Conservation (phyloP, 1,140 invertebrate species). For the Ladona fulva region DNA sequence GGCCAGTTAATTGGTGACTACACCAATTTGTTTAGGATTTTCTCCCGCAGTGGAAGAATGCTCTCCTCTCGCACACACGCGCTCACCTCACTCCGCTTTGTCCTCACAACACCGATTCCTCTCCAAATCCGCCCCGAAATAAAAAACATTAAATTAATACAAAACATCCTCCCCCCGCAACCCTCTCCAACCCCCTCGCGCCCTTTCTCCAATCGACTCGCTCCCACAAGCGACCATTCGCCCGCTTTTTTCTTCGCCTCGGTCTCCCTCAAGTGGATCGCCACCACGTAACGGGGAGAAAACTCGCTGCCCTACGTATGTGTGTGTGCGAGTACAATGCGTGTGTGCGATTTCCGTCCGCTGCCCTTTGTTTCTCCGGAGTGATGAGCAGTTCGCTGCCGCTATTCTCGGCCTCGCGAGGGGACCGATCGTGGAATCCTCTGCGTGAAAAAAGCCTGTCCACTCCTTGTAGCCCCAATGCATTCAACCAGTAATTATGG, state of each 20-base stretch:
- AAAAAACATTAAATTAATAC: neutral
- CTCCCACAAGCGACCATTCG: neutral
- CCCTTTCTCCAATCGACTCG: neutral
- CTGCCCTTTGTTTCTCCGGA: neutral
- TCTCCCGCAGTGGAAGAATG: neutral
- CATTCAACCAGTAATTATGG: neutral
- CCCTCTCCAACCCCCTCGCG: neutral
- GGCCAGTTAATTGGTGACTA: slow-evolving; percentile 1
- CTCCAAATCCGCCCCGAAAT: neutral
- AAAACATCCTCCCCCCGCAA: neutral
- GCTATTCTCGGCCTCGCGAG: neutral
- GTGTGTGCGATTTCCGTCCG: neutral
- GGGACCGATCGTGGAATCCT: neutral
- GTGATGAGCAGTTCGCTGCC: neutral
- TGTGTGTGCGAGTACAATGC: no score
- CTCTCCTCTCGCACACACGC: neutral
- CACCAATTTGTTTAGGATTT: neutral
- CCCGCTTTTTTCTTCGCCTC: neutral
- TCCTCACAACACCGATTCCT: neutral
- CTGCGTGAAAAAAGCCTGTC: neutral
- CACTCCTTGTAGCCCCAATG: neutral
- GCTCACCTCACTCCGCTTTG: neutral
- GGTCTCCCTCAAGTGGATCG: neutral
- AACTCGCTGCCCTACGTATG: neutral
- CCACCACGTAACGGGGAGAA: no score